These are phyloP conservation scores for Terebella lapidaria DNA, from an alignment of 2,888 invertebrate genomes.

Conservation along the genomic window DNA sequence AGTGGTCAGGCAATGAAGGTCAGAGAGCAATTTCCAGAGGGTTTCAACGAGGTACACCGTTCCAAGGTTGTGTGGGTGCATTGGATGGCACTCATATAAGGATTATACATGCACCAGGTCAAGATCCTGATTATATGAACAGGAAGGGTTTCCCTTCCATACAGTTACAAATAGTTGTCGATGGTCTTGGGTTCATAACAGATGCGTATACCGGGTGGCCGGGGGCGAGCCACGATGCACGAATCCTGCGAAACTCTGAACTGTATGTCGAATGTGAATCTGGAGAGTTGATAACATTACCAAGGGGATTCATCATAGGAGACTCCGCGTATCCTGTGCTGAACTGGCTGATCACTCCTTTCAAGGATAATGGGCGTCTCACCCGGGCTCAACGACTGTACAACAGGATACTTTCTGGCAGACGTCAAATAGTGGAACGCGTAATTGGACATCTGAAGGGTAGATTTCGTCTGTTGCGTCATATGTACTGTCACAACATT, in stretches of 20 bases:
- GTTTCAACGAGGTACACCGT: background rate
- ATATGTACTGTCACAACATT: conserved; percentile 3
- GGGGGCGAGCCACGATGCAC: conserved; percentile 25
- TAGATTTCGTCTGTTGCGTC: conserved; percentile 3
- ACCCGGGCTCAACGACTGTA: conserved; percentile 14
- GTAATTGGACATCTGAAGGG: conserved; percentile 13
- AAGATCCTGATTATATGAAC: background rate
- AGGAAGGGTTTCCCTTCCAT: background rate
- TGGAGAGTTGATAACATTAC: background rate
- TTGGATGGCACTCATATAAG: background rate
- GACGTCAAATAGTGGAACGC: conserved; percentile 18
- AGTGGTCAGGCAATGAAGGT: background rate
- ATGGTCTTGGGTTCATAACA: conserved; percentile 8
- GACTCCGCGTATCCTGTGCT: conserved; percentile 22
- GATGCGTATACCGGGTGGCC: conserved; percentile 22
- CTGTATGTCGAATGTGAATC: conserved; percentile 9
- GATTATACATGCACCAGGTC: background rate
- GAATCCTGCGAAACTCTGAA: conserved; percentile 20
- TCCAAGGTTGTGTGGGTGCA: background rate
- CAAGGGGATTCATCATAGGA: conserved; percentile 12
- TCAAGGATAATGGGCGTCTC: too few species aligned
- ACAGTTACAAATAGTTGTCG: background rate
- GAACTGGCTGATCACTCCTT: too few species aligned
- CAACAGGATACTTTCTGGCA: conserved; percentile 7
- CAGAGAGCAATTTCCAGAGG: background rate